These are phyloP conservation scores for Clistopyga incitator DNA, from an alignment of 2,888 invertebrate genomes.

Conservation along the genomic window DNA sequence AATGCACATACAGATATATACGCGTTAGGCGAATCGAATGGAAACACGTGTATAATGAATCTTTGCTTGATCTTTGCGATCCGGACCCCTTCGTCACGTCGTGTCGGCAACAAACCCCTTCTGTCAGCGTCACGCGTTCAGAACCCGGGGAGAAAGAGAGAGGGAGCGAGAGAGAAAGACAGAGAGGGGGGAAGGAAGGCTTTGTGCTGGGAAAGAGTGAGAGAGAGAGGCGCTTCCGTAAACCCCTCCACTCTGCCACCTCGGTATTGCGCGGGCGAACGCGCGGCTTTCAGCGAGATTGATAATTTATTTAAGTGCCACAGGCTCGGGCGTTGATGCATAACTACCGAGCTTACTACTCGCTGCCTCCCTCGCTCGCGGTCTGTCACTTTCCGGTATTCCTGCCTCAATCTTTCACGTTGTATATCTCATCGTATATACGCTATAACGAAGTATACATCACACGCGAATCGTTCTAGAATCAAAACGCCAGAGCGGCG, in stretches of 20 bases:
- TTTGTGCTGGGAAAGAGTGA: neutral
- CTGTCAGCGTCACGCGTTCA: constrained; percentile 45
- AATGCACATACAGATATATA: neutral
- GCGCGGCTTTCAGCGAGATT: constrained; percentile 77
- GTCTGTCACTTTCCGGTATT: constrained; percentile 69
- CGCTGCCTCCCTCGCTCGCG: constrained; percentile 24
- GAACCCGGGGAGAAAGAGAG: neutral
- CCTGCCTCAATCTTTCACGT: constrained; percentile 68
- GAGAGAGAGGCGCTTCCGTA: constrained; percentile 26
- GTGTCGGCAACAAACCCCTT: constrained; percentile 47
- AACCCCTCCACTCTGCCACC: constrained; percentile 54
- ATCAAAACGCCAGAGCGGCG: constrained; percentile 28
- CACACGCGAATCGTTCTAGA: constrained; percentile 23
- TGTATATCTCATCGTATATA: constrained; percentile 14
- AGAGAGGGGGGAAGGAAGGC: neutral
- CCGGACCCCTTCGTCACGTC: constrained; percentile 50
- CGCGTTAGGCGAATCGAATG: constrained; percentile 34
- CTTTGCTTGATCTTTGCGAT: constrained; percentile 52
- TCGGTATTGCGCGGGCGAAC: constrained; percentile 60
- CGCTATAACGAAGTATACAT: neutral
- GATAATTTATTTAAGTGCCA: constrained; percentile 80
- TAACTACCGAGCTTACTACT: constrained; percentile 69
- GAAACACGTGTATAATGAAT: constrained; percentile 47
- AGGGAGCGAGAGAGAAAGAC: neutral
- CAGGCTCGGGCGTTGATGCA: constrained; percentile 72